Conservation (phyloP, 64 coral and sea anemone species). For the Astreopora myriophthalma region DNA sequence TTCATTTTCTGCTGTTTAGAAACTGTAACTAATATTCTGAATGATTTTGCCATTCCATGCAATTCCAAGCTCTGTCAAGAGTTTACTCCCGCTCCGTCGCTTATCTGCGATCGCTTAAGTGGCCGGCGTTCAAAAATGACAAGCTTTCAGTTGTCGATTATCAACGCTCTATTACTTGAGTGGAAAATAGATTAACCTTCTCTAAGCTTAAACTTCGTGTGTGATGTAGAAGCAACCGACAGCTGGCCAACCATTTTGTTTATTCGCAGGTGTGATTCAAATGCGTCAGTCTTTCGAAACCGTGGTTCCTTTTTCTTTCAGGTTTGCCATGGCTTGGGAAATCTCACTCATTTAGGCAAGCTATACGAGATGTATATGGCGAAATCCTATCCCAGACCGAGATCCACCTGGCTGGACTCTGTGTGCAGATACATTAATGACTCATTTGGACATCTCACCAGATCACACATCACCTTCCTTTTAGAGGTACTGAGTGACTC, state of each 20-base stretch:
- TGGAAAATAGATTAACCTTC: too few species aligned
- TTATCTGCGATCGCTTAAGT: too few species aligned
- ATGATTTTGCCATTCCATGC: too few species aligned
- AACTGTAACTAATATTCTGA: too few species aligned
- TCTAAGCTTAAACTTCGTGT: too few species aligned
- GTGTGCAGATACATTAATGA: conserved; percentile 93
- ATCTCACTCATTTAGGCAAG: conserved; percentile 80
- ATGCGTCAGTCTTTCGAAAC: neutral
- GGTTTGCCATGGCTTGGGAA: conserved; percentile 68
- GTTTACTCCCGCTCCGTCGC: too few species aligned
- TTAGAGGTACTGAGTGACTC: conserved; percentile 65
- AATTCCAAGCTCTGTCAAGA: too few species aligned
- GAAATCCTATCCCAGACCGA: conserved; percentile 82
- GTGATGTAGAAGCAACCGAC: neutral
- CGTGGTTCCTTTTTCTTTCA: neutral
- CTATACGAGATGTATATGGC: conserved; percentile 86
- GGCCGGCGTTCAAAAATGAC: too few species aligned
- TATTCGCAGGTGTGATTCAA: neutral
- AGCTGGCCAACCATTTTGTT: neutral
- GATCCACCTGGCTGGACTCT: conserved; percentile 76
- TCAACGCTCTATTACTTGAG: too few species aligned
- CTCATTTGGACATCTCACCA: conserved; percentile 73
- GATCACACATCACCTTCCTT: conserved; percentile 85
- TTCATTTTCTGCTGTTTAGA: too few species aligned
- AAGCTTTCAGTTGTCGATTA: too few species aligned